Evolutionary conservation across 2,888 invertebrate species (phyloP).

Genomic region (Melinaea marsaeus): DNA sequence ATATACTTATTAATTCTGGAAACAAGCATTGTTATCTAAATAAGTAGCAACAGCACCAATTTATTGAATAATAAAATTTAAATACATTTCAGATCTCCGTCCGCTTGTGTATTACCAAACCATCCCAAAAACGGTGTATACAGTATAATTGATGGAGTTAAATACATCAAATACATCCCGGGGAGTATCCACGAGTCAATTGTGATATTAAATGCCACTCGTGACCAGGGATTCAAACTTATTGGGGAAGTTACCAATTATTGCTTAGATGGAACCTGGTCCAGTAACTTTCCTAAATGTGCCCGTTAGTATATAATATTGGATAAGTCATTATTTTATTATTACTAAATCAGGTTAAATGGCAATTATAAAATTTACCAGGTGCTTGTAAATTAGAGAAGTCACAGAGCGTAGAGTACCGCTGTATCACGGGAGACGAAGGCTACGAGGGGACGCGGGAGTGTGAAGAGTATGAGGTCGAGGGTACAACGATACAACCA

Average conservation of each 20-base stretch:
- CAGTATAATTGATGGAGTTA: constrained; percentile 34
- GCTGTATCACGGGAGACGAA: constrained; percentile 37
- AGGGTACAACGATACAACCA: constrained; percentile 43
- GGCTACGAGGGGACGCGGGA: constrained; percentile 35
- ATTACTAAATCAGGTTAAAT: neutral
- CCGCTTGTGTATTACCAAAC: neutral
- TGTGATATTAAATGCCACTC: constrained; percentile 47
- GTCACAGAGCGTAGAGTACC: constrained; percentile 46
- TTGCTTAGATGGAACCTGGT: constrained; percentile 52
- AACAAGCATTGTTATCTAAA: no score
- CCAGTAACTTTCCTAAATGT: constrained; percentile 35
- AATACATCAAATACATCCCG: constrained; percentile 21
- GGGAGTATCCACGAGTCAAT: constrained; percentile 41
- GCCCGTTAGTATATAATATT: constrained; percentile 39
- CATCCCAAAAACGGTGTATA: constrained; percentile 48
- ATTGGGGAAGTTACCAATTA: constrained; percentile 31
- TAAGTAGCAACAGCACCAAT: no score
- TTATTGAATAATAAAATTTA: no score
- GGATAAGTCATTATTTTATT: neutral
- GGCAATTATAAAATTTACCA: constrained; percentile 27
- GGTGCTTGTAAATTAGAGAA: constrained; percentile 47
- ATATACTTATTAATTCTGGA: no score
- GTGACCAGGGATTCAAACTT: constrained; percentile 46
- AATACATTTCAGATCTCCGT: neutral
- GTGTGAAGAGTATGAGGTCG: constrained; percentile 44